Conservation (phyloP, 2,888 invertebrate species). For the Apeira syringaria region DNA sequence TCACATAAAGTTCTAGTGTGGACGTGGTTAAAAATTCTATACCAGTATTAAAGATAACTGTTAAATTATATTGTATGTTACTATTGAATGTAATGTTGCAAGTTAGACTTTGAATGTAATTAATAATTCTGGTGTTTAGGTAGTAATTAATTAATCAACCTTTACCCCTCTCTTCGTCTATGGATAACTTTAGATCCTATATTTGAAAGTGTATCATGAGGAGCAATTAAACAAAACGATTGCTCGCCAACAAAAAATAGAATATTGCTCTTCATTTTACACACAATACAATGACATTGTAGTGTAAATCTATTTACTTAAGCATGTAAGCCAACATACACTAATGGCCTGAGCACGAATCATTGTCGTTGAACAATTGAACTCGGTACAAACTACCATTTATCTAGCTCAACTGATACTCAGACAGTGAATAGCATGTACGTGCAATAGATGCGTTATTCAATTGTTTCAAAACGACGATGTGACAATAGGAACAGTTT, state of each 20-base stretch:
- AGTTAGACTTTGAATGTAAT: slow-evolving; percentile 51
- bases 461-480: too few species aligned
- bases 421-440: too few species aligned
- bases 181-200: slow-evolving; percentile 49
- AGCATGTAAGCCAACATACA: slow-evolving; percentile 1
- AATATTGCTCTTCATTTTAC: slow-evolving; percentile 3
- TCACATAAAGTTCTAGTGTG: too few species aligned
- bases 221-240: slow-evolving; percentile 13
- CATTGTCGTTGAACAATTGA: too few species aligned
- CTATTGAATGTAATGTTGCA: slow-evolving; percentile 52
- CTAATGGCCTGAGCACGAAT: too few species aligned
- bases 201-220: slow-evolving; percentile 32
- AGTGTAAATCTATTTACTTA: slow-evolving; percentile 1
- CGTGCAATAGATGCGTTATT: too few species aligned
- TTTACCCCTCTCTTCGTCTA: slow-evolving; percentile 56
- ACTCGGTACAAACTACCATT: too few species aligned
- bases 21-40: slow-evolving; percentile 42
- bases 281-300: background rate
- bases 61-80: slow-evolving; percentile 48
- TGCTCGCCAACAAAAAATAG: slow-evolving; percentile 11
- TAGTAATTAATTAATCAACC: slow-evolving; percentile 54
- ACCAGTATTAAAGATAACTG: slow-evolving; percentile 64
- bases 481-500: too few species aligned
- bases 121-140: slow-evolving; percentile 50
- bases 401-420: too few species aligned